These are phyloP conservation scores for Ramazzottius varieornatus DNA, from an alignment of 2,888 invertebrate genomes.

Conservation along the genomic window DNA sequence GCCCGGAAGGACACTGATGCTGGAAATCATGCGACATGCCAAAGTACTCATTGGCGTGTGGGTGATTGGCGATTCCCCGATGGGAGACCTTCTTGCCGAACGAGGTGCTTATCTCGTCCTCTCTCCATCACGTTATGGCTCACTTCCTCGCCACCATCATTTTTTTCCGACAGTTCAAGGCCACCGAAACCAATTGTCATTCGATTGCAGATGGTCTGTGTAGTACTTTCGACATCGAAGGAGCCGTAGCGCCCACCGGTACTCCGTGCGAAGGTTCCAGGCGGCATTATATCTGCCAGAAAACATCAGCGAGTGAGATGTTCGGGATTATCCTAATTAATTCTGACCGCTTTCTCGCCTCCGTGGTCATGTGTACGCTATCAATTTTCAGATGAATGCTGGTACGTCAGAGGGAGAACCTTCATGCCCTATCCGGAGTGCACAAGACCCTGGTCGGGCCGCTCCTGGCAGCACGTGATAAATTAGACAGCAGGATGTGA, in stretches of 20 bases:
- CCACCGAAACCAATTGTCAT: no score
- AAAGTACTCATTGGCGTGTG: not conserved
- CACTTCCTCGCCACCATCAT: not conserved
- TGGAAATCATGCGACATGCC: not conserved
- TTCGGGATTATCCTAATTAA: not conserved
- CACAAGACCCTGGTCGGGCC: no score
- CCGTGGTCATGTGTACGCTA: not conserved
- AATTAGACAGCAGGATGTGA: no score
- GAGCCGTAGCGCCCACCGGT: no score
- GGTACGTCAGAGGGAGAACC: not conserved
- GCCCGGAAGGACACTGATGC: not conserved
- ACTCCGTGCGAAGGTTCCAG: not conserved
- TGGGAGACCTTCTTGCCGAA: not conserved
- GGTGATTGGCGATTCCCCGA: not conserved
- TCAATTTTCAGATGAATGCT: not conserved
- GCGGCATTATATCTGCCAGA: not conserved
- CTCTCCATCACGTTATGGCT: no score
- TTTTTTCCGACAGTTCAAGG: not conserved
- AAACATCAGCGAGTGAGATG: not conserved
- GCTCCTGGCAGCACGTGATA: no score
- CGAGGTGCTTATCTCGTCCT: not conserved
- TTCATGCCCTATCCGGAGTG: not conserved
- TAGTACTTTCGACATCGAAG: not conserved
- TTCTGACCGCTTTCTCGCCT: not conserved
- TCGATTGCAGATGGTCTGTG: not conserved